These are phyloP conservation scores for Acanthurus leucopareius DNA, from an alignment of 2,797 vertebrate genomes.

Conservation along the genomic window DNA sequence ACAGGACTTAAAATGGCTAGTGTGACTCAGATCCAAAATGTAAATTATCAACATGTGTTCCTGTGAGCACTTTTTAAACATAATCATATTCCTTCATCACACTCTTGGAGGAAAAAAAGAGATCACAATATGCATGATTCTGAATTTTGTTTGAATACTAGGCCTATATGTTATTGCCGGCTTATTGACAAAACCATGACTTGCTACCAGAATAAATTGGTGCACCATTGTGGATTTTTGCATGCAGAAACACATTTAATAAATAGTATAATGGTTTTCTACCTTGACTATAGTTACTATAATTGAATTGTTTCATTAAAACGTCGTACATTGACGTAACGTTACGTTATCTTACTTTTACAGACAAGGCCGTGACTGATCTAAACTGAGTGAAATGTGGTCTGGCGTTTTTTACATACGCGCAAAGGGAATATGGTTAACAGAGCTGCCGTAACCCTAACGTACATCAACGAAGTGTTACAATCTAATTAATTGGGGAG, in stretches of 20 bases:
- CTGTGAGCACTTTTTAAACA: neutral
- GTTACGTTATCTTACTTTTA: too few relatives aligned
- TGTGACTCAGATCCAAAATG: neutral
- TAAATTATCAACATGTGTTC: neutral
- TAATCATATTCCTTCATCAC: too few relatives aligned
- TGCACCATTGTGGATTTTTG: too few relatives aligned
- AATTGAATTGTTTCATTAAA: neutral
- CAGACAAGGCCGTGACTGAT: neutral
- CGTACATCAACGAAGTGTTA: neutral
- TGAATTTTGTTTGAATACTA: too few relatives aligned
- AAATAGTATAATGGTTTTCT: neutral
- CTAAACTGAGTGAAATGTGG: neutral
- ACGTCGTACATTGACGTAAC: neutral
- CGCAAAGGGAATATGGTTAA: accelerated
- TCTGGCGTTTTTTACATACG: too few relatives aligned
- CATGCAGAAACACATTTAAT: too few relatives aligned
- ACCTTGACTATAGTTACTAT: too few relatives aligned
- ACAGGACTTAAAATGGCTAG: neutral
- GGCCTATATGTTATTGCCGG: too few relatives aligned
- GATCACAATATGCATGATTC: too few relatives aligned
- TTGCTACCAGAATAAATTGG: neutral
- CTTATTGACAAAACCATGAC: too few relatives aligned
- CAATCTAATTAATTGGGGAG: neutral
- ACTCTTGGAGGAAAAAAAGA: too few relatives aligned
- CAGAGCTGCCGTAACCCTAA: neutral